Percentiles rank a stretch among this genome's conserved stretches.
Evolutionary conservation across 2,797 vertebrate genomes (phyloP).

Genomic region (Thunnus albacares): DNA sequence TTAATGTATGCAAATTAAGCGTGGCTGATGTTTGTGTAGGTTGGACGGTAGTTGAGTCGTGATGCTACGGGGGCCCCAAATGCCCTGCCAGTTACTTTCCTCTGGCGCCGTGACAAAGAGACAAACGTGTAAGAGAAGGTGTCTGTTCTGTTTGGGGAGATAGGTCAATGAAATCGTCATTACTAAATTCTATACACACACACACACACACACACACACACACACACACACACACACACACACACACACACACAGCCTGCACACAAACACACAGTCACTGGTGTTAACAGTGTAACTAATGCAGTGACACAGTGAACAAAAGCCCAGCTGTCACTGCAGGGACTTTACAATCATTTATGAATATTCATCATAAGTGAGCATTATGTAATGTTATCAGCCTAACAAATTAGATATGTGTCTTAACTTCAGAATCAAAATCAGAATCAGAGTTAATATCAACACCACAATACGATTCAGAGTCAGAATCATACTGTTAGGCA

Average conservation of each 20-base stretch:
- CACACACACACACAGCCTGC: neutral
- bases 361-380: constrained; percentile 66
- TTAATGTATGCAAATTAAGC: too few relatives aligned
- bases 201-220: neutral
- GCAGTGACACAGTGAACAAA: constrained; percentile 67
- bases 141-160: constrained; percentile 15
- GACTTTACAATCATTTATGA: constrained; percentile 66
- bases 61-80: too few relatives aligned
- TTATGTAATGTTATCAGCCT: neutral
- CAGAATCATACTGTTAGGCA: neutral
- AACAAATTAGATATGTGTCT: neutral
- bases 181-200: constrained; percentile 13
- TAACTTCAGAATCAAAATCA: neutral
- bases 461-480: neutral
- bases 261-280: constrained; percentile 9
- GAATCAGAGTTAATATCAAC: neutral
- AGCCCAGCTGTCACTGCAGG: constrained; percentile 76
- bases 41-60: too few relatives aligned
- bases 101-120: too few relatives aligned
- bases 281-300: constrained; percentile 66
- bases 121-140: neutral
- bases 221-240: neutral
- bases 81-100: too few relatives aligned
- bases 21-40: too few relatives aligned
- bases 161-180: constrained; percentile 45